A percentile compares a stretch with the other conserved stretches of the same genome.
These are phyloP conservation scores for Hypocryptadius cinnamomeus DNA, from an alignment of 2,113 vertebrate genomes.

Conservation along the genomic window DNA sequence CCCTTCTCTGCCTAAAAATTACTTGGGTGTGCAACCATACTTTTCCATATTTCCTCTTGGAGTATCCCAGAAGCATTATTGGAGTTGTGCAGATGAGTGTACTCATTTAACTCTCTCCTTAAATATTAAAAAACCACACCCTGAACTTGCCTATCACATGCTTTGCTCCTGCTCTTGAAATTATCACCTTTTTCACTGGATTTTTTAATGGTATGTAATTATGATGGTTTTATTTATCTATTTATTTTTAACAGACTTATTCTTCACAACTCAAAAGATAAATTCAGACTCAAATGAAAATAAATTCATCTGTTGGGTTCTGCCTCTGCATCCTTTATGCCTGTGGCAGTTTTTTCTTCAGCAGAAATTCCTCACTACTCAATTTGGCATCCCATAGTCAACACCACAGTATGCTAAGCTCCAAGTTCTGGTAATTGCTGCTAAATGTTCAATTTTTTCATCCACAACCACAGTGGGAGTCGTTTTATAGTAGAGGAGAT, in stretches of 20 bases:
- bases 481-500: not conserved
- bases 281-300: not conserved
- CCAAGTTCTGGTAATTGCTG: not conserved
- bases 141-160: not conserved
- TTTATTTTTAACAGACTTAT: not conserved
- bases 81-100: not conserved
- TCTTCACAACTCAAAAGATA: not conserved
- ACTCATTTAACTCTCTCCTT: not conserved
- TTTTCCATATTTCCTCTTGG: not conserved
- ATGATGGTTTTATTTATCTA: not conserved
- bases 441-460: not conserved
- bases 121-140: not conserved
- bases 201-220: not conserved
- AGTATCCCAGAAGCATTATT: not conserved
- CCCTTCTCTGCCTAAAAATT: not conserved
- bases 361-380: not conserved
- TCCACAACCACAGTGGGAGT: not conserved
- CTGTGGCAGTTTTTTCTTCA: not conserved
- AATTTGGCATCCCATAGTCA: not conserved
- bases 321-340: not conserved
- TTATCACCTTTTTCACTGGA: not conserved
- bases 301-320: not conserved
- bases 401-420: not conserved
- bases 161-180: not conserved
- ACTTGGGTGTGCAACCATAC: not conserved